phyloP scores from a whole-genome alignment of 1,140 invertebrate genomes.

The Pseudachorutes palmiensis region DNA sequence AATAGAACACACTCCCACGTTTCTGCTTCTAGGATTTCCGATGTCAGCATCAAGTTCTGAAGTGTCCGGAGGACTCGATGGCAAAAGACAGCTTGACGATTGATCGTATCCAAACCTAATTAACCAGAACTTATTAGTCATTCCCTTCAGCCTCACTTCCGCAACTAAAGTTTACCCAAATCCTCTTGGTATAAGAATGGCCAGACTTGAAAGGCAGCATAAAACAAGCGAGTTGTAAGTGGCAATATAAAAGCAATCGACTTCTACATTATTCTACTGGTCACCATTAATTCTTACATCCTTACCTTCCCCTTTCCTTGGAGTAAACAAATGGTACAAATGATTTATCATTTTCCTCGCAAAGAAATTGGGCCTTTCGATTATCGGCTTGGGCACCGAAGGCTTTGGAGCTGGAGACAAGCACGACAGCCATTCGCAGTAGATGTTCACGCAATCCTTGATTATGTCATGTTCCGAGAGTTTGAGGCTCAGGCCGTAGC shows the following conservation, averaged over 20 bases:
- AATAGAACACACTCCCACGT: conserved; percentile 86
- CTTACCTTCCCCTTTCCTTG: conserved; percentile 81
- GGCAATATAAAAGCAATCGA: neutral
- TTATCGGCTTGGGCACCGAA: conserved; percentile 73
- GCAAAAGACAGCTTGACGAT: conserved; percentile 87
- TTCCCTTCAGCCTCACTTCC: neutral
- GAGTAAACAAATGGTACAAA: conserved; percentile 90
- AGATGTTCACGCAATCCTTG: conserved; percentile 91
- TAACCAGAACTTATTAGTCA: neutral
- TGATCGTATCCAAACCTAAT: conserved; percentile 61
- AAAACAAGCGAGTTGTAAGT: neutral
- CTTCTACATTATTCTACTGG: neutral
- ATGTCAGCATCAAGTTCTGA: conserved; percentile 75
- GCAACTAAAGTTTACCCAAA: conserved; percentile 56
- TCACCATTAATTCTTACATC: conserved; percentile 31
- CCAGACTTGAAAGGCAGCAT: conserved; percentile 67
- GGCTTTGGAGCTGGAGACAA: conserved; percentile 70
- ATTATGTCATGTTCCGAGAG: conserved; percentile 85
- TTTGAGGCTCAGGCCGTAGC: conserved; percentile 83
- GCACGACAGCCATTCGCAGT: conserved; percentile 91
- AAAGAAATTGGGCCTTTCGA: conserved; percentile 83
- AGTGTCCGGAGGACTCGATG: conserved; percentile 85
- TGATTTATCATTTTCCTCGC: conserved; percentile 84
- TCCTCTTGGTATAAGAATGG: conserved; percentile 73
- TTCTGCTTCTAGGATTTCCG: conserved; percentile 64